phyloP scores from a whole-genome alignment of 2,797 vertebrate species.

The Sebastes kiyomatsui region DNA sequence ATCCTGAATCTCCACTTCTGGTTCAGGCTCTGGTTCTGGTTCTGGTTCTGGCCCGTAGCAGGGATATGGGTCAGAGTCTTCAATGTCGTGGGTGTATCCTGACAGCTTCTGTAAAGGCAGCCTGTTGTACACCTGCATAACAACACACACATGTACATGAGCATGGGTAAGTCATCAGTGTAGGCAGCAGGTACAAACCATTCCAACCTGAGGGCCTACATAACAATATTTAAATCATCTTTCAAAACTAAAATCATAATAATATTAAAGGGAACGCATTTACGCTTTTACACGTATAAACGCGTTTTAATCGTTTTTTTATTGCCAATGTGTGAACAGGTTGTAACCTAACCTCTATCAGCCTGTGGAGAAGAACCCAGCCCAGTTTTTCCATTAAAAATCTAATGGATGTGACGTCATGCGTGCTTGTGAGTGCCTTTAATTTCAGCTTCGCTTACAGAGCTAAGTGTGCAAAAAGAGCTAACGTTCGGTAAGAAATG shows the following conservation, averaged over 20 bases:
- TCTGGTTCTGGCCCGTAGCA: slow-evolving; percentile 31
- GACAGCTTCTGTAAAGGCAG: slow-evolving; percentile 71
- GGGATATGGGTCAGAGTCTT: slow-evolving; percentile 48
- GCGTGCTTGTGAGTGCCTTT: no score
- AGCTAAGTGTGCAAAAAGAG: no score
- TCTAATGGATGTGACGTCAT: no score
- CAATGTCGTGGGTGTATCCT: slow-evolving; percentile 56
- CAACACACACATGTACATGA: background rate
- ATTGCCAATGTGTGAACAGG: no score
- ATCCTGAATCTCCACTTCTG: accelerated
- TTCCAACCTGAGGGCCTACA: background rate
- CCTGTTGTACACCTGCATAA: slow-evolving; percentile 66
- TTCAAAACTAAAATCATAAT: background rate
- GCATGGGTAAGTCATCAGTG: background rate
- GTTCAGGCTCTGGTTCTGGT: background rate
- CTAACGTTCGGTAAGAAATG: no score
- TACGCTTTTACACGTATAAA: no score
- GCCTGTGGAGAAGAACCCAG: no score
- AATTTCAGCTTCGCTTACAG: no score
- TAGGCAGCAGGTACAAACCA: background rate
- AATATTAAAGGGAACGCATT: no score
- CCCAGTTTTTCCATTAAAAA: no score
- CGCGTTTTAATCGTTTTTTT: no score
- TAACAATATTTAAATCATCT: background rate
- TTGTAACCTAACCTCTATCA: no score